A percentile compares a stretch with the other conserved stretches of the same genome.
Conservation (phyloP, 2,113 vertebrate species). For the Nothoprocta pentlandii region DNA sequence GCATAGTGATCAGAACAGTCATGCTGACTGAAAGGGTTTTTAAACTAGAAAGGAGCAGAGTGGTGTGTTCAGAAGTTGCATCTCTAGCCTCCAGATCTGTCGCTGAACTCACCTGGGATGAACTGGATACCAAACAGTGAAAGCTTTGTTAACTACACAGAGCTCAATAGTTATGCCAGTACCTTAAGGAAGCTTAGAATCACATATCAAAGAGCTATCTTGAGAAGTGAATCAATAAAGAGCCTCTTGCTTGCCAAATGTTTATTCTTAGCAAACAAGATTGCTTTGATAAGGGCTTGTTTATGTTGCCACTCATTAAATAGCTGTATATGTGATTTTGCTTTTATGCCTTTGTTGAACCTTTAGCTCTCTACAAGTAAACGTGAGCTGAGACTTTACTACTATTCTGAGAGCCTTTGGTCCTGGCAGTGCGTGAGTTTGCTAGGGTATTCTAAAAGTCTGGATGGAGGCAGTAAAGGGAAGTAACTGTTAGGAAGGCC, state of each 20-base stretch:
- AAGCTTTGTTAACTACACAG: conserved; percentile 26
- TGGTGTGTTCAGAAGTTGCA: conserved; percentile 11
- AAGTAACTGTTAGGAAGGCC: conserved; percentile 21
- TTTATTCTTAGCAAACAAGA: conserved; percentile 39
- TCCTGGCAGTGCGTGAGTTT: not conserved
- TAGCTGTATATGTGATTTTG: not conserved
- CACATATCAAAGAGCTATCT: not conserved
- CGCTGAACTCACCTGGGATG: conserved; percentile 32
- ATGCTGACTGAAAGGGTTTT: conserved; percentile 27
- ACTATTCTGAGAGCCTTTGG: not conserved
- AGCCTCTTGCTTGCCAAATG: not conserved
- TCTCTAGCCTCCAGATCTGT: conserved; percentile 32
- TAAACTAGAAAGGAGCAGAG: conserved; percentile 43
- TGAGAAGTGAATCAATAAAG: conserved; percentile 8
- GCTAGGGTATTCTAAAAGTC: conserved; percentile 22
- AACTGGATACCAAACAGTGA: not conserved
- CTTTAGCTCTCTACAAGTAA: conserved; percentile 7
- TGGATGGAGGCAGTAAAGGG: conserved; percentile 17
- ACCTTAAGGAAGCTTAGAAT: conserved; percentile 3
- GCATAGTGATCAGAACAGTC: conserved; percentile 45
- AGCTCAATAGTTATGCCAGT: not conserved
- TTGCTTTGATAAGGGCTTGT: not conserved
- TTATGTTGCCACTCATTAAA: not conserved
- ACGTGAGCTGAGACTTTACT: not conserved
- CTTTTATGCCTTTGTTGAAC: not conserved